Evolutionary conservation across 2,797 vertebrate genomes (phyloP).

Genomic region (Macroramphosus scolopax): DNA sequence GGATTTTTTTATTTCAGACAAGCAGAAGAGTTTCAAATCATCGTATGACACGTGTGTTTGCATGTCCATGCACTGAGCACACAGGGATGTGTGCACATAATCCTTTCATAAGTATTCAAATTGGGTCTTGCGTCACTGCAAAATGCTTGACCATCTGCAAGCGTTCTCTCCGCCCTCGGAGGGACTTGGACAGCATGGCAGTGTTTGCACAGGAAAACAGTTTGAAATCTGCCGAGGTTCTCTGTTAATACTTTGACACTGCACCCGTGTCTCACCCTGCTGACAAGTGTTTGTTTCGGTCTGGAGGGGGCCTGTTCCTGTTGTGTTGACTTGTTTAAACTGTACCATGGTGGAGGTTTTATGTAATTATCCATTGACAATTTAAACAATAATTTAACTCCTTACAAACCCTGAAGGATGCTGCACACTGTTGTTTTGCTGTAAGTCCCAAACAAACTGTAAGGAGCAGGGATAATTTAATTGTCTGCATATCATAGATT

Average conservation of each 20-base stretch:
- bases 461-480: too few species aligned
- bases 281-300: neutral
- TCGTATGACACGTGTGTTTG: slow-evolving; percentile 42
- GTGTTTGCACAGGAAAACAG: slow-evolving; percentile 46
- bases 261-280: slow-evolving; percentile 8
- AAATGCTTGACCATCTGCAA: slow-evolving; percentile 60
- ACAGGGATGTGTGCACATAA: slow-evolving; percentile 18
- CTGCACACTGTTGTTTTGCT: too few species aligned
- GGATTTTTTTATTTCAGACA: slow-evolving; percentile 1
- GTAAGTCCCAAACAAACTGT: too few species aligned
- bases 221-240: slow-evolving; percentile 41
- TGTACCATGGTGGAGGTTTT: too few species aligned
- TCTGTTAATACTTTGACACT: slow-evolving; percentile 29
- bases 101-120: slow-evolving; percentile 36
- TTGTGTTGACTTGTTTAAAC: too few species aligned
- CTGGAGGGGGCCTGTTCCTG: neutral
- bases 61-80: slow-evolving; percentile 19
- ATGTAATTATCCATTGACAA: too few species aligned
- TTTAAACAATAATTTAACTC: too few species aligned
- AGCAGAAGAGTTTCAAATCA: slow-evolving; percentile 19
- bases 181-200: slow-evolving; percentile 37
- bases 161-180: slow-evolving; percentile 22
- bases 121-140: slow-evolving; percentile 22
- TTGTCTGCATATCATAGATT: too few species aligned
- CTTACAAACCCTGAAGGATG: too few species aligned